These are phyloP conservation scores for Nothoprocta pentlandii DNA, from an alignment of 2,113 vertebrate genomes.

Conservation along the genomic window DNA sequence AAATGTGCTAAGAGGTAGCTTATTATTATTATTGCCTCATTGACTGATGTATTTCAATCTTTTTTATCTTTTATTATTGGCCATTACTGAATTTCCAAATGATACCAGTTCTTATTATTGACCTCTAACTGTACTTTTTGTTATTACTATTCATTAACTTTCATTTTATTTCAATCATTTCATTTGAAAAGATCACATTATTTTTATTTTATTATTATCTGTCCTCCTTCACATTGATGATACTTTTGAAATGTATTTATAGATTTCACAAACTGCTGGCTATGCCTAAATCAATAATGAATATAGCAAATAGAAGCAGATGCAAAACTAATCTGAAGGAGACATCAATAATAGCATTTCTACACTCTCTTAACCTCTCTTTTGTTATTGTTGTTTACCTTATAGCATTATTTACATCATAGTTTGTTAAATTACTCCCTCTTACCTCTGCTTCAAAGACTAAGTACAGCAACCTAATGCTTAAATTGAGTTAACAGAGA, in stretches of 20 bases:
- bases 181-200: not conserved
- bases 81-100: not conserved
- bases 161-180: not conserved
- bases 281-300: not conserved
- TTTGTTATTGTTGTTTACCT: not conserved
- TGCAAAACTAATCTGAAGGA: not conserved
- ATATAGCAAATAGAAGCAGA: not conserved
- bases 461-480: not conserved
- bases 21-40: rapidly evolving
- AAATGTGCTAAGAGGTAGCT: not conserved
- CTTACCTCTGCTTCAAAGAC: not conserved
- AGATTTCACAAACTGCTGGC: not conserved
- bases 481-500: not conserved
- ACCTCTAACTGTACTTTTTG: not conserved
- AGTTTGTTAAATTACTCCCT: not conserved
- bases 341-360: not conserved
- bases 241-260: not conserved
- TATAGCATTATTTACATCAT: not conserved
- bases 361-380: not conserved
- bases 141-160: not conserved
- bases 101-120: not conserved
- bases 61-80: not conserved
- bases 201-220: not conserved
- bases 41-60: not conserved
- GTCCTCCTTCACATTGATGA: not conserved